Evolutionary conservation across 92 coral and sea anemone genomes (phyloP).

Genomic region (Zoanthus sansibaricus): DNA sequence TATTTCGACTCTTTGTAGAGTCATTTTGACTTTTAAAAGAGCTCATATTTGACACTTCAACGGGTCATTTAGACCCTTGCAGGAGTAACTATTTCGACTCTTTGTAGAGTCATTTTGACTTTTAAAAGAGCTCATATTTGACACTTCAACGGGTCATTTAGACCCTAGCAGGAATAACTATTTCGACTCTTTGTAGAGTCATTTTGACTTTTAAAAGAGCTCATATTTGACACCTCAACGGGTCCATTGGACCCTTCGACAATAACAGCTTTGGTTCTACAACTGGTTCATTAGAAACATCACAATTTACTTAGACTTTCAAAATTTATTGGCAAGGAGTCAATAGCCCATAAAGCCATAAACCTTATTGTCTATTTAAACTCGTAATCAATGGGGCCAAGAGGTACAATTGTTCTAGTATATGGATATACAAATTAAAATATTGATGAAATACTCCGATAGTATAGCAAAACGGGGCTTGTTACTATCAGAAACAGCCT

Average conservation of each 20-base stretch:
- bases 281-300: constrained; percentile 9
- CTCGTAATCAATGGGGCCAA: not conserved
- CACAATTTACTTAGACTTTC: not conserved
- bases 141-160: constrained; percentile 1
- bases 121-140: constrained; percentile 19
- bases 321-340: constrained; percentile 5
- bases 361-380: constrained; percentile 7
- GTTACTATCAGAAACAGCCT: constrained; percentile 3
- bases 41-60: not conserved
- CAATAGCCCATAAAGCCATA: constrained; percentile 9
- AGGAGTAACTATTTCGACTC: not conserved
- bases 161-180: not conserved
- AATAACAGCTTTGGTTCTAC: constrained; percentile 10
- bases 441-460: not conserved
- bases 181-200: constrained; percentile 16
- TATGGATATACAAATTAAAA: not conserved
- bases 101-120: constrained; percentile 7
- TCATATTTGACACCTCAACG: constrained; percentile 13
- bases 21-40: not conserved
- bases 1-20: not conserved
- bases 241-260: constrained; percentile 10
- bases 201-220: constrained; percentile 1
- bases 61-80: not conserved
- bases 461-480: constrained; percentile 2
- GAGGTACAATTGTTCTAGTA: not conserved